phyloP scores from a whole-genome alignment of 2,113 vertebrate species.

The Scolopax mira region DNA sequence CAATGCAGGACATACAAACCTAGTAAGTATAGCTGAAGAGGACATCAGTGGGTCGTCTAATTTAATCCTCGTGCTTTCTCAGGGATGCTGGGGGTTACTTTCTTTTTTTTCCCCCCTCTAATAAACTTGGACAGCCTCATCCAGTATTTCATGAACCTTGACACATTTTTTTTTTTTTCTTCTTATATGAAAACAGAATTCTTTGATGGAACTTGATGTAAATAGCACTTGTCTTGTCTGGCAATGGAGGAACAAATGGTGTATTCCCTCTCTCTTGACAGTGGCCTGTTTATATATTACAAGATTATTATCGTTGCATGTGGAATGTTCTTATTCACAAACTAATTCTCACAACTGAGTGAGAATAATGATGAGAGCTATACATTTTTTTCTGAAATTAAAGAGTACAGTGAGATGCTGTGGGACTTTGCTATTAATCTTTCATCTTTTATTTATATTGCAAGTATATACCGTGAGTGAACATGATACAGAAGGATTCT shows the following conservation, averaged over 20 bases:
- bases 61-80: background rate
- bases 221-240: background rate
- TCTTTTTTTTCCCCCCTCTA: rapidly evolving
- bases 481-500: background rate
- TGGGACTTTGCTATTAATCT: background rate
- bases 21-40: background rate
- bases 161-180: background rate
- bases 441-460: background rate
- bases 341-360: background rate
- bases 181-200: background rate
- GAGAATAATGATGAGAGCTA: background rate
- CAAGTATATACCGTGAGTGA: background rate
- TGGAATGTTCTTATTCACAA: background rate
- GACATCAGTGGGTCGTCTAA: background rate
- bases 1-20: background rate
- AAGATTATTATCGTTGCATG: background rate
- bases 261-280: background rate
- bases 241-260: background rate
- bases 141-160: background rate
- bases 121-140: background rate
- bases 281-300: background rate
- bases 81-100: background rate
- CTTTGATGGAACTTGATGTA: background rate
- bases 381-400: background rate
- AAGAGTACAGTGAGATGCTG: background rate